Evolutionary conservation across 1,140 invertebrate species (phyloP).

Genomic region (Mesaphorura yosii): DNA sequence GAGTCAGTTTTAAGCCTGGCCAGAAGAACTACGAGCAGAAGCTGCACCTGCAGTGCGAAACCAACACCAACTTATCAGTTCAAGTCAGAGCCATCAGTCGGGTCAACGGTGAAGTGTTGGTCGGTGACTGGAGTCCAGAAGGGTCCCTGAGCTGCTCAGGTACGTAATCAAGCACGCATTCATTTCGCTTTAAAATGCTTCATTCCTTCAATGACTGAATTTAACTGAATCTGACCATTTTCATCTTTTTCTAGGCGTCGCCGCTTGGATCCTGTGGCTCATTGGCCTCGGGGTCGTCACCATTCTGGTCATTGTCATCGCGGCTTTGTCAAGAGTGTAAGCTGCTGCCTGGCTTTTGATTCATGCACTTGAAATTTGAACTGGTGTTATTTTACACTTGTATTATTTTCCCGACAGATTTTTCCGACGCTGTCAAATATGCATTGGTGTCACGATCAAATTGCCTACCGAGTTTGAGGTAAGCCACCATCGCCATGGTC

Average conservation of each 20-base stretch:
- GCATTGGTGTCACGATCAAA: constrained; percentile 45
- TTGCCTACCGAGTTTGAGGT: constrained; percentile 43
- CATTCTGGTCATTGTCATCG: constrained; percentile 7
- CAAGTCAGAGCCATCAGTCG: constrained; percentile 22
- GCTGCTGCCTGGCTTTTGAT: neutral
- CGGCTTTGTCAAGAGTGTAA: neutral
- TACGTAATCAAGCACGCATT: neutral
- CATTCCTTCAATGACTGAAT: too few species aligned
- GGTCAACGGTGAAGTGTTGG: constrained; percentile 3
- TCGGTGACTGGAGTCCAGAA: constrained; percentile 25
- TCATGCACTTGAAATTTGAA: neutral
- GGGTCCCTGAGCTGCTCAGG: constrained; percentile 21
- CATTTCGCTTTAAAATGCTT: neutral
- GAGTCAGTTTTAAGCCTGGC: neutral
- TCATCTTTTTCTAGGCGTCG: constrained; percentile 5
- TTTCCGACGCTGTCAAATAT: constrained; percentile 41
- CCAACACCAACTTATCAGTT: constrained; percentile 22
- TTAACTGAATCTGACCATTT: neutral
- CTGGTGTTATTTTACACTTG: neutral
- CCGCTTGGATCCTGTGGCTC: constrained; percentile 18
- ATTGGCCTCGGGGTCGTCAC: constrained; percentile 5
- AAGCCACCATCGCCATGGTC: neutral
- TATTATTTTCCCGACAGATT: constrained; percentile 33
- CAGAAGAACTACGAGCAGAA: neutral
- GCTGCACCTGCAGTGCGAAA: constrained; percentile 17